phyloP scores from a whole-genome alignment of 2,113 vertebrate species.

The Elgaria multicarinata region DNA sequence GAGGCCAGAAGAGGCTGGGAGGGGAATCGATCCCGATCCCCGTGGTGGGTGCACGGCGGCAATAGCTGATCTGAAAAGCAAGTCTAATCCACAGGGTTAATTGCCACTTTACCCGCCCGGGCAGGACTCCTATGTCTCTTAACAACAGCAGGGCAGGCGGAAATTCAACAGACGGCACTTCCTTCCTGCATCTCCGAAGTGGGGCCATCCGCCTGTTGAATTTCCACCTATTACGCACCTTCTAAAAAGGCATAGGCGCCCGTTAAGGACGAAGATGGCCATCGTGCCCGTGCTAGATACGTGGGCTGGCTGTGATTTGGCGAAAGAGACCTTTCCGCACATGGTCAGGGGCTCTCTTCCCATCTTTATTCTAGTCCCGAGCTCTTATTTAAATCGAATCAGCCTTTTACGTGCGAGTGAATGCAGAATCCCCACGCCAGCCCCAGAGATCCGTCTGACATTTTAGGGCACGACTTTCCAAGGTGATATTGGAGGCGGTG shows the following conservation, averaged over 20 bases:
- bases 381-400: not conserved
- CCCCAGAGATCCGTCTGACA: not conserved
- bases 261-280: not conserved
- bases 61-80: too few species aligned
- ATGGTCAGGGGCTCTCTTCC: not conserved
- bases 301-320: not conserved
- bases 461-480: not conserved
- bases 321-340: not conserved
- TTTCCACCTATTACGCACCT: not conserved
- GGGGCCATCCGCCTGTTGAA: not conserved
- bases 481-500: not conserved
- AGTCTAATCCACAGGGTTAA: not conserved
- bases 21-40: not conserved
- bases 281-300: too few species aligned
- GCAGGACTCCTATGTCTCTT: not conserved
- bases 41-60: too few species aligned
- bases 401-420: not conserved
- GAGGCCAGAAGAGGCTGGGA: too few species aligned
- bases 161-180: not conserved
- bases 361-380: not conserved
- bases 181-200: not conserved
- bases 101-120: too few species aligned
- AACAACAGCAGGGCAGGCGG: not conserved
- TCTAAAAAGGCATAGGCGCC: too few species aligned
- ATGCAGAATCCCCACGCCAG: not conserved